Percentiles rank a stretch among this genome's conserved stretches.
Evolutionary conservation across 2,797 vertebrate species (phyloP).

Genomic region (Todus mexicanus): DNA sequence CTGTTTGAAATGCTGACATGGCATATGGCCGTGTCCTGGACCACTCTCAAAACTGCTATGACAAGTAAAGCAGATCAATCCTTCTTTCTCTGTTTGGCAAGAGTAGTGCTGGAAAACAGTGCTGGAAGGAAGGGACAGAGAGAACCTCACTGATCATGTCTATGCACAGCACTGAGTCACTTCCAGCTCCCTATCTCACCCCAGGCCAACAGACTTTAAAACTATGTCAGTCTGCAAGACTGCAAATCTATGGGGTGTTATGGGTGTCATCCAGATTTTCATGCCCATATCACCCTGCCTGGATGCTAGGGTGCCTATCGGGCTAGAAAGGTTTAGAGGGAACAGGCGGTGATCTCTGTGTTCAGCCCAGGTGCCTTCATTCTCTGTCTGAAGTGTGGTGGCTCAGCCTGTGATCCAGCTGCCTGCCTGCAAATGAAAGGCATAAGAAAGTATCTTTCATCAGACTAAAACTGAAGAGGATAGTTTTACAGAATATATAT

Average conservation of each 20-base stretch:
- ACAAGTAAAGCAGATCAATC: not conserved
- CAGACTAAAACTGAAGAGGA: not conserved
- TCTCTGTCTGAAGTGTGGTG: not conserved
- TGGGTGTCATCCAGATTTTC: not conserved
- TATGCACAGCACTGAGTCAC: not conserved
- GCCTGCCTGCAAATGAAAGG: not conserved
- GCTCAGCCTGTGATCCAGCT: not conserved
- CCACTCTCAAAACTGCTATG: not conserved
- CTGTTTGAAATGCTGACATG: not conserved
- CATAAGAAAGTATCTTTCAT: not conserved
- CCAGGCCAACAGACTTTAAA: not conserved
- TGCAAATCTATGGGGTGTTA: not conserved
- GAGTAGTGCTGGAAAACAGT: not conserved
- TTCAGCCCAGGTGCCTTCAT: not conserved
- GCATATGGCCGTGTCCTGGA: not conserved
- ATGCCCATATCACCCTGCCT: not conserved
- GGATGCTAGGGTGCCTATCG: not conserved
- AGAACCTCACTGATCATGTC: not conserved
- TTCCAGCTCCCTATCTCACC: not conserved
- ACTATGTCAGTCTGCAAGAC: not conserved
- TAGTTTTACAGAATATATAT: not conserved
- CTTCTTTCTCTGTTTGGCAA: not conserved
- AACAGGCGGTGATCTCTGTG: fast-evolving
- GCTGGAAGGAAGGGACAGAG: not conserved
- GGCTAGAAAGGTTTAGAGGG: not conserved